These are phyloP conservation scores for Paramuricea clavata DNA, from an alignment of 92 coral and sea anemone genomes.

Conservation along the genomic window DNA sequence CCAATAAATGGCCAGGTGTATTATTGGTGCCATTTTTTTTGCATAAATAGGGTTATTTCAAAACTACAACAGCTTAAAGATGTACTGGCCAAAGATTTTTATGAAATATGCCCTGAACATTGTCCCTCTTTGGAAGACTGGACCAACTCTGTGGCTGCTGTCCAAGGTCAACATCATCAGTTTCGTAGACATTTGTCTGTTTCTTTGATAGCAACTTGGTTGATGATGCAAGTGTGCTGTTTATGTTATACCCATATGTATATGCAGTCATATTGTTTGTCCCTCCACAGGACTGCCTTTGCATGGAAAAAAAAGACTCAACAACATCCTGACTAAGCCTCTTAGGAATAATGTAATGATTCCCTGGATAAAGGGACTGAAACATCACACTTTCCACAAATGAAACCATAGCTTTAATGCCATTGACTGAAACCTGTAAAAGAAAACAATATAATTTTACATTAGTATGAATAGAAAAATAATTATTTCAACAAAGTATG, in stretches of 20 bases:
- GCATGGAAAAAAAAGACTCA: constrained; percentile 39
- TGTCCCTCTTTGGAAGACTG: constrained; percentile 8
- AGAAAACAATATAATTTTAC: not conserved
- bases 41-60: too few species aligned
- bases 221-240: constrained; percentile 9
- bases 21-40: too few species aligned
- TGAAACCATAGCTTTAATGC: not conserved
- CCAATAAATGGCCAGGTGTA: too few species aligned
- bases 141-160: not conserved
- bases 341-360: not conserved
- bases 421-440: not conserved
- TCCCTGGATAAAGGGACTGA: not conserved
- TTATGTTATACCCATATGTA: constrained; percentile 40
- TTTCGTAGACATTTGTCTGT: constrained; percentile 43
- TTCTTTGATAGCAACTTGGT: constrained; percentile 29
- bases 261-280: constrained; percentile 52
- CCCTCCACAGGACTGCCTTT: constrained; percentile 45
- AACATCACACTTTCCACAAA: not conserved
- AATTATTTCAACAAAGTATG: not conserved
- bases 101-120: not conserved
- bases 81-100: not conserved
- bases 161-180: constrained; percentile 4
- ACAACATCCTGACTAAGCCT: constrained; percentile 33
- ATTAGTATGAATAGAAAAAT: not conserved
- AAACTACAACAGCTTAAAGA: too few species aligned